Conservation (phyloP, 2,113 vertebrate genomes). For the Ctenodactylus gundi region DNA sequence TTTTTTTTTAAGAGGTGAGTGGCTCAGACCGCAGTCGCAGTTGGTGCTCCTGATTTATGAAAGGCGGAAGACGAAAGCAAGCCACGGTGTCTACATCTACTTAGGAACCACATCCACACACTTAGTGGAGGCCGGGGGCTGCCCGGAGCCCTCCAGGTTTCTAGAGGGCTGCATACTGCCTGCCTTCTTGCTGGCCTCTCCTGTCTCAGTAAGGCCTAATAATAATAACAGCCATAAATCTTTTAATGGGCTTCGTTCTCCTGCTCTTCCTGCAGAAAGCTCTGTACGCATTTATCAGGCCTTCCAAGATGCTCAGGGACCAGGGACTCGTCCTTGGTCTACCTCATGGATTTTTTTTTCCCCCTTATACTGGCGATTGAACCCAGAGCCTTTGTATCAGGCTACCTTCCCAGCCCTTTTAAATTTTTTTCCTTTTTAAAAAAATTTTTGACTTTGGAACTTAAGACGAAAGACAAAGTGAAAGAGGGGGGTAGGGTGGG, state of each 20-base stretch:
- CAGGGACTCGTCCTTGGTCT: not conserved
- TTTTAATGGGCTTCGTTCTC: constrained; percentile 43
- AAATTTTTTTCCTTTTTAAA: not conserved
- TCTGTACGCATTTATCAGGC: not conserved
- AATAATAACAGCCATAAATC: constrained; percentile 49
- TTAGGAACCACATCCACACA: constrained; percentile 54
- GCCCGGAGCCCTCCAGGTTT: not conserved
- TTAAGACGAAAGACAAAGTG: too few relatives aligned
- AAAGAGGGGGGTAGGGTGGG: too few relatives aligned
- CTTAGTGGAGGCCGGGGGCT: not conserved
- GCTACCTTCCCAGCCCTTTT: not conserved
- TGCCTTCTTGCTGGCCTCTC: not conserved
- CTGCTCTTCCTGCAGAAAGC: constrained; percentile 4
- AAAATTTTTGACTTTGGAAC: too few relatives aligned
- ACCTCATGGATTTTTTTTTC: not conserved
- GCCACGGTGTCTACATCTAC: not conserved
- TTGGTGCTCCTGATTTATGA: constrained; percentile 56
- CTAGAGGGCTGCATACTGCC: not conserved
- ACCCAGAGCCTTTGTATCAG: not conserved
- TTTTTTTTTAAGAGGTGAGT: not conserved
- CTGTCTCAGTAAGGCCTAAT: not conserved
- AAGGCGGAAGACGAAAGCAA: constrained; percentile 49
- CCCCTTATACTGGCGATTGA: not conserved
- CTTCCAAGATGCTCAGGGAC: not conserved
- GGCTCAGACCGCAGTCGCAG: not conserved